phyloP scores from a whole-genome alignment of 2,113 vertebrate species.

The Pangasianodon hypophthalmus region DNA sequence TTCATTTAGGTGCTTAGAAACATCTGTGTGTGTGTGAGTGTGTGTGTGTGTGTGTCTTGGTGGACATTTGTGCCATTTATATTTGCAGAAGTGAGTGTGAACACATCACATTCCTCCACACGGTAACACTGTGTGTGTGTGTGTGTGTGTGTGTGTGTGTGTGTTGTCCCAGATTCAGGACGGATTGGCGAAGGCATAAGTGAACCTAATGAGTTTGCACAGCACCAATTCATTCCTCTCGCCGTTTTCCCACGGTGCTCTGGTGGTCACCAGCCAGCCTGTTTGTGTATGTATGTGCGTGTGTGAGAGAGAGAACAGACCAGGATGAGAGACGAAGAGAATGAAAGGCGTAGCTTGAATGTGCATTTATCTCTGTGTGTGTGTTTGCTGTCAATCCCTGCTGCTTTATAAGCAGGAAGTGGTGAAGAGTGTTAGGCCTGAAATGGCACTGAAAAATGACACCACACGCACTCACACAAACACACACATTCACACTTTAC shows the following conservation, averaged over 20 bases:
- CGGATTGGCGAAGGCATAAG: slow-evolving; percentile 37
- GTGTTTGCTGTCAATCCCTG: slow-evolving; percentile 36
- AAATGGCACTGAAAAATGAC: neutral
- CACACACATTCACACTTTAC: neutral
- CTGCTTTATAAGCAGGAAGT: slow-evolving; percentile 46
- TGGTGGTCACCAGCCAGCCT: slow-evolving; percentile 35
- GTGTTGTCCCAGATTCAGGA: neutral
- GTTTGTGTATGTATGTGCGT: slow-evolving; percentile 50
- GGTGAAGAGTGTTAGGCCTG: slow-evolving; percentile 20
- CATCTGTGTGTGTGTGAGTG: slow-evolving; percentile 6
- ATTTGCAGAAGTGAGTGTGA: slow-evolving; percentile 6
- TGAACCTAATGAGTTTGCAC: slow-evolving; percentile 46
- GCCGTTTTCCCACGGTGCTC: slow-evolving; percentile 56
- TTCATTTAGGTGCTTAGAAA: neutral
- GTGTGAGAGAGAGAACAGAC: slow-evolving; percentile 27
- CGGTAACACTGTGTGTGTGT: slow-evolving; percentile 17
- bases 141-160: neutral
- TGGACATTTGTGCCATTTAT: neutral
- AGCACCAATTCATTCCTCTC: slow-evolving; percentile 39
- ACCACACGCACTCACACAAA: neutral
- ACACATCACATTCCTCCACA: neutral
- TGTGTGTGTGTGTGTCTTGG: neutral
- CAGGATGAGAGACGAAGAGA: slow-evolving; percentile 66
- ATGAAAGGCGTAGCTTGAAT: slow-evolving; percentile 29
- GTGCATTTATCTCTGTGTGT: slow-evolving; percentile 4